Percentiles rank a stretch among this genome's conserved stretches.
phyloP scores from a whole-genome alignment of 2,888 invertebrate species.

The Listrodromus nycthemerus region DNA sequence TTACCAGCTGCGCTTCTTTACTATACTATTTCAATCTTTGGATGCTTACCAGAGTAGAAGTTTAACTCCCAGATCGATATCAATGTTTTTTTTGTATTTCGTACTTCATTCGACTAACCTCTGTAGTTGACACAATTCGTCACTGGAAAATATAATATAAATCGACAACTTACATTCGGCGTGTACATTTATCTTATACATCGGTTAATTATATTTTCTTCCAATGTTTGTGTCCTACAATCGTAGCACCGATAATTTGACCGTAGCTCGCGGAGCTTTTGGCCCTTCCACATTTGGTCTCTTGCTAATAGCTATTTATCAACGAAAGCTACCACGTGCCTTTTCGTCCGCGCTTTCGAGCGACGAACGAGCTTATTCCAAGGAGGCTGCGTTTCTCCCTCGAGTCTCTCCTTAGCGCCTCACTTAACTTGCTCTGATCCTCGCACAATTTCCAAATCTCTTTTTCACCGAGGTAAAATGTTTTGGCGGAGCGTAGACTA shows the following conservation, averaged over 20 bases:
- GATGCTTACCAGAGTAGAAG: too few species aligned
- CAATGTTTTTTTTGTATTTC: too few species aligned
- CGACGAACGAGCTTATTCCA: background rate
- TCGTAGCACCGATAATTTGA: background rate
- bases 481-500: background rate
- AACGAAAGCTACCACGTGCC: background rate
- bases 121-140: too few species aligned
- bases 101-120: too few species aligned
- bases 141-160: too few species aligned
- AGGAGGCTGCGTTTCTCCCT: background rate
- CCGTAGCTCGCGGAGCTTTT: background rate
- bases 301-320: background rate
- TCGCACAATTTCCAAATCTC: background rate
- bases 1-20: background rate
- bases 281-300: conserved; percentile 1
- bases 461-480: background rate
- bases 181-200: too few species aligned
- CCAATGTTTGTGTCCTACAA: background rate
- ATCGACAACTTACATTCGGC: too few species aligned
- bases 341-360: background rate
- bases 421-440: background rate
- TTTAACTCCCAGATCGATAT: too few species aligned
- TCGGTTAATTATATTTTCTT: background rate
- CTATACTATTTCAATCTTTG: background rate
- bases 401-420: background rate